Evolutionary conservation across 2,888 invertebrate genomes (phyloP), one percentile per base, ranked within the genome.

Genomic region (Exephanes ischioxanthus): DNA sequence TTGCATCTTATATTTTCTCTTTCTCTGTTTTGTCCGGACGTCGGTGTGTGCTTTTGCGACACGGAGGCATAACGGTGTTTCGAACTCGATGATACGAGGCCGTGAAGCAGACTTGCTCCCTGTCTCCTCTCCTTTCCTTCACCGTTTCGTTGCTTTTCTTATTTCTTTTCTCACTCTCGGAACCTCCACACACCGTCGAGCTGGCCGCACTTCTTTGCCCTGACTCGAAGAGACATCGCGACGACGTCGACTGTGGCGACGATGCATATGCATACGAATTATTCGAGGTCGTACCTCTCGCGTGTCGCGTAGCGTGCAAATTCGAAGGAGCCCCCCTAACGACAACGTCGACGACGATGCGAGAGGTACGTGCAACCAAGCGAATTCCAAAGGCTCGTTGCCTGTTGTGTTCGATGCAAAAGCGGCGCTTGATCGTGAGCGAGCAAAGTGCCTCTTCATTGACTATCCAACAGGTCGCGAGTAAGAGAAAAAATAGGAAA

Each of bases 81-180:
- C 82, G 85, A 85, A 85, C 85, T 82, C 85, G 79, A 76, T 76
- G 82, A 82, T 81, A 85, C 85, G 82, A 67, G 66, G 72, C 75
- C 71, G 83, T 76, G 70, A 78, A 78, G 70, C 72, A 71, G 55
- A 53, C 75, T 80, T 19, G 63, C 76, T 61, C 67, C 63, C 61
- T 66, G 67, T 80, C 55, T 83, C 83, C 22, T 73, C 71, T 63
- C 51, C 71, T 75, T 55, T 77, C 61, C 45, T 22, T 72, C 71
- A 30, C n/a, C 61, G 45, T 45, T 45, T 68, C 73, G 22, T 41
- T 75, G 9, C 77, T 71, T 70, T 33, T 45, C 53, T 58, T 41
- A 72, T 68, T 83, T 72, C 63, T 63, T 82, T 79, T 83, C 58
- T 79, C 77, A 41, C 58, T 75, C 26, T 19, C 48, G 26, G 7